These are phyloP conservation scores for Macheiramphus alcinus DNA, from an alignment of 2,113 vertebrate species.

Conservation along the genomic window DNA sequence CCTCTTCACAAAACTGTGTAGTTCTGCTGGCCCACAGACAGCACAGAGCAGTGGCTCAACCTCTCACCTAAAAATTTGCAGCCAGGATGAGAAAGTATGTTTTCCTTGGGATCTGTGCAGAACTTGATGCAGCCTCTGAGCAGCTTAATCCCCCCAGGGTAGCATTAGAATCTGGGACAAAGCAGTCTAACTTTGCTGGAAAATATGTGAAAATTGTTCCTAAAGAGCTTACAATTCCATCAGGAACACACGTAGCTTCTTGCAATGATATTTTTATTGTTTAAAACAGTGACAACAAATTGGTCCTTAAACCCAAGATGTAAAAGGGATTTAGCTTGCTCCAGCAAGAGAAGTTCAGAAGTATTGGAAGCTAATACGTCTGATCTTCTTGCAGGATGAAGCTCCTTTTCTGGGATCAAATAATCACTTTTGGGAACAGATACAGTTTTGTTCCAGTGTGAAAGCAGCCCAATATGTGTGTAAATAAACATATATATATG, in stretches of 20 bases:
- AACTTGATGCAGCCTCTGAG: not conserved
- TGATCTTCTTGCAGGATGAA: not conserved
- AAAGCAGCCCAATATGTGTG: not conserved
- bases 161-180: not conserved
- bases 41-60: not conserved
- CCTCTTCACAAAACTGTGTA: not conserved
- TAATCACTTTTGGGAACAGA: not conserved
- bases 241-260: not conserved
- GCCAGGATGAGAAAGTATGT: not conserved
- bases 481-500: not conserved
- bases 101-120: not conserved
- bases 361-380: not conserved
- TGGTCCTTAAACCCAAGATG: not conserved
- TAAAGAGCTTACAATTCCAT: not conserved
- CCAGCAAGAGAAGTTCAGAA: not conserved
- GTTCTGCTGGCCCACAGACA: not conserved
- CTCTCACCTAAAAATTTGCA: not conserved
- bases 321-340: not conserved
- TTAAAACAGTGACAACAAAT: not conserved
- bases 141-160: not conserved
- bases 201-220: conserved; percentile 24
- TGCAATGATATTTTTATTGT: not conserved
- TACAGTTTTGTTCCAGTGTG: not conserved
- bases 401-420: not conserved
- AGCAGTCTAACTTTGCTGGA: not conserved